These are phyloP conservation scores for Circaetus cinerascens DNA, from an alignment of 2,113 vertebrate genomes.

Conservation along the genomic window DNA sequence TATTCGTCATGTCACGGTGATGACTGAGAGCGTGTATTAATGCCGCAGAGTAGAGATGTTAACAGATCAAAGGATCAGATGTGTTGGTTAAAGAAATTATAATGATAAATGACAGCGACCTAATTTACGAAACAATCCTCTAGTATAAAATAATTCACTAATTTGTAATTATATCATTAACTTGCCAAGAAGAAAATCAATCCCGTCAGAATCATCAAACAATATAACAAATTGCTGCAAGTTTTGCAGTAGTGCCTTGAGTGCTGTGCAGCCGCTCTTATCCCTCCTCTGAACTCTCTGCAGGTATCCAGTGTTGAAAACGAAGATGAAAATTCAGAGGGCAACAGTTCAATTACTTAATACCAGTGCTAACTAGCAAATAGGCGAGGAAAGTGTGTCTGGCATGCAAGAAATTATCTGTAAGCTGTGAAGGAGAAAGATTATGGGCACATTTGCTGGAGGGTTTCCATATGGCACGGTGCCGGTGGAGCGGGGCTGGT, in stretches of 20 bases:
- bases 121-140: constrained; percentile 55
- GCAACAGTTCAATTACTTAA: not conserved
- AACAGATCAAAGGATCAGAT: not conserved
- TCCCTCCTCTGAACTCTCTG: not conserved
- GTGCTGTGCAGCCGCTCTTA: not conserved
- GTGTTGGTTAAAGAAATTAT: constrained; percentile 28
- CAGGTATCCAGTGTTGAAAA: not conserved
- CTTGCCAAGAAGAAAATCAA: constrained; percentile 30
- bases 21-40: not conserved
- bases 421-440: not conserved
- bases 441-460: fast-evolving
- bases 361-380: not conserved
- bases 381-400: not conserved
- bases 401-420: not conserved
- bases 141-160: constrained; percentile 34
- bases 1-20: not conserved
- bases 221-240: not conserved
- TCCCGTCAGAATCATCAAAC: constrained; percentile 29
- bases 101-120: constrained; percentile 59
- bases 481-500: not conserved
- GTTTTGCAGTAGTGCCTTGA: not conserved
- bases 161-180: constrained; percentile 62
- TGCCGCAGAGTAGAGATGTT: not conserved
- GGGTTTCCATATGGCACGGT: not conserved
- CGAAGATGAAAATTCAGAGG: not conserved